Conservation (phyloP, 2,888 invertebrate genomes). For the Hydrotaea cyrtoneurina region DNA sequence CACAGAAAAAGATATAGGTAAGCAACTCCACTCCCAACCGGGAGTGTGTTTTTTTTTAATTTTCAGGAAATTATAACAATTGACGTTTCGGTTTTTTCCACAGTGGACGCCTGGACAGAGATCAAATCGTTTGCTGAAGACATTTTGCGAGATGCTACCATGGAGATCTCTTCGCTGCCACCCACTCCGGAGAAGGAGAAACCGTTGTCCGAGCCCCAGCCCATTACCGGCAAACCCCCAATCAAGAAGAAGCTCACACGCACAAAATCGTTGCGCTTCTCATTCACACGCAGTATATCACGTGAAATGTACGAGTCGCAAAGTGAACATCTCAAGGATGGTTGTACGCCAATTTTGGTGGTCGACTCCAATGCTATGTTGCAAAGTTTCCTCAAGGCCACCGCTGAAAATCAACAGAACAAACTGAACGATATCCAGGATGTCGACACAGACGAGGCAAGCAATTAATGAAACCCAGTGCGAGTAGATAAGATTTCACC, state of each 20-base stretch:
- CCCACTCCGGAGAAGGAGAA: slow-evolving; percentile 76
- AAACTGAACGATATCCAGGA: slow-evolving; percentile 78
- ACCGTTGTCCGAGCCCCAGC: slow-evolving; percentile 72
- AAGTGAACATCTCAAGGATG: slow-evolving; percentile 79
- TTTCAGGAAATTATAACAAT: no score
- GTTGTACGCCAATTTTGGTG: slow-evolving; percentile 80
- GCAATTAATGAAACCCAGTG: slow-evolving; percentile 72
- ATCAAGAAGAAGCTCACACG: slow-evolving; percentile 80
- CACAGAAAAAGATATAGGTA: slow-evolving; percentile 85
- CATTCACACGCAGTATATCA: slow-evolving; percentile 81
- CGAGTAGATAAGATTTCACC: background rate
- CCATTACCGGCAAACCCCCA: slow-evolving; percentile 75
- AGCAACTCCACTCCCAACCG: slow-evolving; percentile 19
- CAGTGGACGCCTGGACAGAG: slow-evolving; percentile 84
- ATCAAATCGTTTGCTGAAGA: slow-evolving; percentile 84
- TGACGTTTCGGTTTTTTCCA: background rate
- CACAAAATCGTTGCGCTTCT: slow-evolving; percentile 80
- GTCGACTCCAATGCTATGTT: slow-evolving; percentile 78
- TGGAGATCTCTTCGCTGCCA: slow-evolving; percentile 74
- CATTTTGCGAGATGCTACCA: slow-evolving; percentile 80
- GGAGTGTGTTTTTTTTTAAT: no score
- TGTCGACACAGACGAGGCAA: slow-evolving; percentile 80
- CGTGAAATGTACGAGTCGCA: slow-evolving; percentile 80
- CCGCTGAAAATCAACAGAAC: slow-evolving; percentile 73
- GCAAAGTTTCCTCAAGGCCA: slow-evolving; percentile 77